Evolutionary conservation across 1,140 invertebrate genomes (phyloP).

Genomic region (Lutraria rhynchaena): DNA sequence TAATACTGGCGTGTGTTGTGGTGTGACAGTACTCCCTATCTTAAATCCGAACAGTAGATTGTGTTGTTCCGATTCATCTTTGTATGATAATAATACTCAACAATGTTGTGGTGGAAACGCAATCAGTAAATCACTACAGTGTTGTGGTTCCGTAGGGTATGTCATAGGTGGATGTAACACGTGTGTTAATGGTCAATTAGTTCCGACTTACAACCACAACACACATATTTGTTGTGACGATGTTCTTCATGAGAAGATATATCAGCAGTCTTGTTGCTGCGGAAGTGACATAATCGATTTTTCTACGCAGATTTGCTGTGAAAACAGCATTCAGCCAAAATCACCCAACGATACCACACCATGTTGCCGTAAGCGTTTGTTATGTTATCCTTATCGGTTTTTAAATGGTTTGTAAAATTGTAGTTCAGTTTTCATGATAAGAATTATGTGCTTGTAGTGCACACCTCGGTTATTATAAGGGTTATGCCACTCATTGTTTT

Average conservation of each 20-base stretch:
- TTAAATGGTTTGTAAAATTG: too few species aligned
- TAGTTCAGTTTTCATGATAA: too few species aligned
- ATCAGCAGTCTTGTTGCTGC: not conserved
- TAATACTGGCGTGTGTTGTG: not conserved
- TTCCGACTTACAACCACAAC: not conserved
- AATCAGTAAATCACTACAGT: too few species aligned
- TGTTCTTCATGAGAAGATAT: not conserved
- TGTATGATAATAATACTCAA: too few species aligned
- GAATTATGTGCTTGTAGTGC: not conserved
- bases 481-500: not conserved
- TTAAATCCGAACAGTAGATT: too few species aligned
- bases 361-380: slow-evolving; percentile 26
- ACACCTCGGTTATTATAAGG: not conserved
- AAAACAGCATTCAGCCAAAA: too few species aligned
- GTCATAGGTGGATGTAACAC: too few species aligned
- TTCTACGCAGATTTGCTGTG: not conserved
- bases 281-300: not conserved
- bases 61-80: too few species aligned
- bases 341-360: not conserved
- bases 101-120: too few species aligned
- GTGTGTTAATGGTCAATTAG: not conserved
- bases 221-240: slow-evolving; percentile 12
- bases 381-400: too few species aligned
- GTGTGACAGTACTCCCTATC: not conserved
- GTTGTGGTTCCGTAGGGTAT: too few species aligned